Conservation (phyloP, 2,888 invertebrate species). For the Chrysolina americana region DNA sequence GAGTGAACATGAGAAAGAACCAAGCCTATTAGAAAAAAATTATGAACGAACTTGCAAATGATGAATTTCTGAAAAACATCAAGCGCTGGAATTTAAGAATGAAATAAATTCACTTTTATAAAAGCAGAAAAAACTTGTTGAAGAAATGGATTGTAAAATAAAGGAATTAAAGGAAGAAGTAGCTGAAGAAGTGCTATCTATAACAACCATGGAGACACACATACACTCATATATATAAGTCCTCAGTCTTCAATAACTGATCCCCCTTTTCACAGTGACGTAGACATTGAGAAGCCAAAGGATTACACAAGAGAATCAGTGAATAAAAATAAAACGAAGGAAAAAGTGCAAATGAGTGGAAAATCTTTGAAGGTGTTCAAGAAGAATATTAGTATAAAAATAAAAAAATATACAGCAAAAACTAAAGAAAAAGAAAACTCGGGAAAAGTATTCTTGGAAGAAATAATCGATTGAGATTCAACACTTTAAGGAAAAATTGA, state of each 20-base stretch:
- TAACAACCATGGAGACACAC: neutral
- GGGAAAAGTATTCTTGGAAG: neutral
- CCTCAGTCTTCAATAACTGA: neutral
- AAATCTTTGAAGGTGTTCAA: neutral
- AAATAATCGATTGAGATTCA: neutral
- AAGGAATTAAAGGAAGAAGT: neutral
- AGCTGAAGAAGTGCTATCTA: neutral
- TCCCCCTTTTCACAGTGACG: neutral
- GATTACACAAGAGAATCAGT: neutral
- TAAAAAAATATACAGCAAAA: neutral
- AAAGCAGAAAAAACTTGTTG: conserved; percentile 3
- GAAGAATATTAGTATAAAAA: neutral
- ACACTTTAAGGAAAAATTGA: neutral
- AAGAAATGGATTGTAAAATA: neutral
- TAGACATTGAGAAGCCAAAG: too few relatives aligned
- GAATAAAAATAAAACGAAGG: neutral
- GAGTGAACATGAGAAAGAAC: too few relatives aligned
- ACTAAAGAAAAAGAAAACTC: neutral
- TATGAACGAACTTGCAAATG: too few relatives aligned
- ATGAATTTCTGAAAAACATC: too few relatives aligned
- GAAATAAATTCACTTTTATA: conserved; percentile 3
- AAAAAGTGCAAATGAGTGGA: neutral
- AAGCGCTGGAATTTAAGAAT: neutral
- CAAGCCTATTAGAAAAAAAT: too few relatives aligned
- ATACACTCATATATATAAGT: neutral